phyloP scores from a whole-genome alignment of 2,113 vertebrate genomes.

The Misgurnus anguillicaudatus region DNA sequence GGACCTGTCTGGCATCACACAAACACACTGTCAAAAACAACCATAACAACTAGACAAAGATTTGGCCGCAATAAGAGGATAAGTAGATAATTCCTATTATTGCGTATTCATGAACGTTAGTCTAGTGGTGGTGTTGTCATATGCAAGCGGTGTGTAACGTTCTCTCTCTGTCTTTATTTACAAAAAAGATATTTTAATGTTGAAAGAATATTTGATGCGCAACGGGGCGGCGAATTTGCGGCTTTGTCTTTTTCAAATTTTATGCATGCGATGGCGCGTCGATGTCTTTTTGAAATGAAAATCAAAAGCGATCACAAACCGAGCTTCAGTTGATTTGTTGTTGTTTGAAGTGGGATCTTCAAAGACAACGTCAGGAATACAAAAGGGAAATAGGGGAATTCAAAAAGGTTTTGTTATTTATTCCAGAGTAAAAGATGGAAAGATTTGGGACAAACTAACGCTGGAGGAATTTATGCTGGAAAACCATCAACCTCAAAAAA shows the following conservation, averaged over 20 bases:
- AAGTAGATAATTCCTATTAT: constrained; percentile 45
- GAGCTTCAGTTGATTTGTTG: neutral
- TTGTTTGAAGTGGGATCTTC: constrained; percentile 8
- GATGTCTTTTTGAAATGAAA: neutral
- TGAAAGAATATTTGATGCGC: neutral
- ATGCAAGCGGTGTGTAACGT: neutral
- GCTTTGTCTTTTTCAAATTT: constrained; percentile 15
- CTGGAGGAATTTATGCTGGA: neutral
- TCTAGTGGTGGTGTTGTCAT: constrained; percentile 18
- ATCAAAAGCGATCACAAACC: constrained; percentile 9
- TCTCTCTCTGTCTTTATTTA: neutral
- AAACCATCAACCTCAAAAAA: neutral
- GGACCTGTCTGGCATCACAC: neutral
- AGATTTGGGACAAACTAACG: constrained; percentile 2
- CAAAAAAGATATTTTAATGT: neutral
- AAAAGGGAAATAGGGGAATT: neutral
- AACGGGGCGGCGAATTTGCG: neutral
- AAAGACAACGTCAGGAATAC: constrained; percentile 9
- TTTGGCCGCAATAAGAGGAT: neutral
- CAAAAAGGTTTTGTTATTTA: constrained; percentile 1
- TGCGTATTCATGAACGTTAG: constrained; percentile 47
- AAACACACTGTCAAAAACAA: neutral
- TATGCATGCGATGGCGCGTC: neutral
- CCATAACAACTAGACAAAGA: neutral
- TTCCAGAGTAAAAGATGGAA: neutral